A percentile compares a stretch with the other conserved stretches of the same genome.
These are phyloP conservation scores for Carabus problematicus DNA, from an alignment of 2,888 invertebrate genomes.

Conservation along the genomic window DNA sequence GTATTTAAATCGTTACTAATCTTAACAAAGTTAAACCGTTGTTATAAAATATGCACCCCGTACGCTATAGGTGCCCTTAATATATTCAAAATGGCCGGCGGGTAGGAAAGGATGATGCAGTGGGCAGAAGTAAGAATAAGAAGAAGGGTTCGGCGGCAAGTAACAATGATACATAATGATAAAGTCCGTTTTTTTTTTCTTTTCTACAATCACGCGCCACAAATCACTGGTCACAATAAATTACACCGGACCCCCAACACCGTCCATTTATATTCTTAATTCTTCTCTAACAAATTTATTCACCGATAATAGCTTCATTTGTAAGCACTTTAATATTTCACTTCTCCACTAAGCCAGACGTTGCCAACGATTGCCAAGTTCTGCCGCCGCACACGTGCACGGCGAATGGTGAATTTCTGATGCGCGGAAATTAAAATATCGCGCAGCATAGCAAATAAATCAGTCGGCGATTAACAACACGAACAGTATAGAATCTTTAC, in stretches of 20 bases:
- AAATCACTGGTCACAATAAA: slow-evolving; percentile 36
- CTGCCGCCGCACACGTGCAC: too few species aligned
- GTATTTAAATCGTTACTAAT: slow-evolving; percentile 39
- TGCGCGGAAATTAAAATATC: too few species aligned
- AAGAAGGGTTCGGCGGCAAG: slow-evolving; percentile 9
- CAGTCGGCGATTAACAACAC: too few species aligned
- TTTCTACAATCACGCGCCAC: slow-evolving; percentile 33
- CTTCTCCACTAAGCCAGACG: slow-evolving; percentile 1
- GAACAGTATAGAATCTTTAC: too few species aligned
- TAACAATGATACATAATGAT: slow-evolving; percentile 40
- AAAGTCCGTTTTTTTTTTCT: too few species aligned
- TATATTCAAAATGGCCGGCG: slow-evolving; percentile 36
- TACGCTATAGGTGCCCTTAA: slow-evolving; percentile 33
- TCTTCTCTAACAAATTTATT: slow-evolving; percentile 40
- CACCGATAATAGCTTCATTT: slow-evolving; percentile 41
- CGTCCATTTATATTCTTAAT: slow-evolving; percentile 39
- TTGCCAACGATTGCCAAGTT: too few species aligned
- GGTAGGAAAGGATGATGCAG: neutral
- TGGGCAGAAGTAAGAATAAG: slow-evolving; percentile 6
- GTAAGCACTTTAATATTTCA: slow-evolving; percentile 37
- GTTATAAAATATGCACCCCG: slow-evolving; percentile 41
- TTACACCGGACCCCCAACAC: slow-evolving; percentile 35
- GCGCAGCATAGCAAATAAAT: too few species aligned
- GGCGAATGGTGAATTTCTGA: too few species aligned
- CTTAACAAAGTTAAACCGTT: slow-evolving; percentile 30